Conservation (phyloP, 2,113 vertebrate species). For the Elachura formosa region DNA sequence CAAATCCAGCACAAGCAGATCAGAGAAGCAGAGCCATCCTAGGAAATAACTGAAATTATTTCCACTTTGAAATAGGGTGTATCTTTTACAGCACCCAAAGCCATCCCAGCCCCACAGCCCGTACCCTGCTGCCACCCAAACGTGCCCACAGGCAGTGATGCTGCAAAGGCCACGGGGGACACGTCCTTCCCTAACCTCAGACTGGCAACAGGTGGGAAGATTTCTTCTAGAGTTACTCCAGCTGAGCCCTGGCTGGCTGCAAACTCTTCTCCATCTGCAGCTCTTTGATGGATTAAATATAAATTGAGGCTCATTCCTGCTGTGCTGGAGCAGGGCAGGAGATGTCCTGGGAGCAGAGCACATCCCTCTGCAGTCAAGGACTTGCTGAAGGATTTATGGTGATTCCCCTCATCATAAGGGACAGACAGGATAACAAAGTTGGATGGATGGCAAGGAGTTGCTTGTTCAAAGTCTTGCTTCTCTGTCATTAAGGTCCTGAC, state of each 20-base stretch:
- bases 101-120: background rate
- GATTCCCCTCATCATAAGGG: background rate
- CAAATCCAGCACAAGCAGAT: background rate
- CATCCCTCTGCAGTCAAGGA: background rate
- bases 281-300: background rate
- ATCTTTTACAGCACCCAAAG: background rate
- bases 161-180: background rate
- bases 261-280: background rate
- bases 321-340: background rate
- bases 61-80: background rate
- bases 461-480: background rate
- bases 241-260: constrained; percentile 6
- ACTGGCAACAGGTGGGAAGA: constrained; percentile 27
- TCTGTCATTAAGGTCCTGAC: background rate
- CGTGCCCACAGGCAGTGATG: rapidly evolving
- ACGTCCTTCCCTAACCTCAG: constrained; percentile 8
- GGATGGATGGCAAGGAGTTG: background rate
- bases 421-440: background rate
- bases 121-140: background rate
- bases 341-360: background rate
- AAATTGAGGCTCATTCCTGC: background rate
- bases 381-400: constrained; percentile 3
- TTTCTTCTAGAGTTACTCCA: constrained; percentile 48
- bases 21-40: background rate
- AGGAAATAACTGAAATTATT: too few species aligned